Evolutionary conservation across 2,888 invertebrate genomes (phyloP).

Genomic region (Xestia xanthographa): DNA sequence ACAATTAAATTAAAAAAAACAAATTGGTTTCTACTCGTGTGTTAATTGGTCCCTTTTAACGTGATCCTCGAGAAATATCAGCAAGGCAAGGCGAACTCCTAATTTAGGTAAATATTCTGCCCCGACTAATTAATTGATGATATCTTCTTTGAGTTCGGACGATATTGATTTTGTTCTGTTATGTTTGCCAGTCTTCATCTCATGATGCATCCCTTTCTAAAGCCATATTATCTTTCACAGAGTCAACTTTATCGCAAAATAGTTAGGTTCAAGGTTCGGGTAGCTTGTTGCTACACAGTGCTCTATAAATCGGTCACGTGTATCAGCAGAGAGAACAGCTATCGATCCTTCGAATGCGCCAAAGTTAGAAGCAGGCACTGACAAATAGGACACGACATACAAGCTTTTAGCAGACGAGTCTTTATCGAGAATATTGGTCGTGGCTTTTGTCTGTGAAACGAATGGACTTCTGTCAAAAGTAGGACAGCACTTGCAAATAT

Average conservation of each 20-base stretch:
- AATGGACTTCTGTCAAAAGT: slow-evolving; percentile 25
- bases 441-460: slow-evolving; percentile 26
- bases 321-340: background rate
- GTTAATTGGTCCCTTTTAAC: slow-evolving; percentile 4
- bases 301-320: background rate
- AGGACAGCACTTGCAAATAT: slow-evolving; percentile 7
- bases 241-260: background rate
- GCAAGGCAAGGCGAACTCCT: background rate
- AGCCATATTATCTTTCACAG: background rate
- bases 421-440: slow-evolving; percentile 24
- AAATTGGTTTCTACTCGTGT: background rate
- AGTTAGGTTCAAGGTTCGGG: too few species aligned
- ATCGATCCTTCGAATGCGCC: slow-evolving; percentile 44
- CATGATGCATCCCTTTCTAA: background rate
- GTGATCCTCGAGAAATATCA: background rate
- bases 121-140: slow-evolving; percentile 6
- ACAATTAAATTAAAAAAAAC: slow-evolving; percentile 3
- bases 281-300: background rate
- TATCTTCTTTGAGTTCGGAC: background rate
- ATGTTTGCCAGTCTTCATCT: background rate
- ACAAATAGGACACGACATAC: slow-evolving; percentile 50
- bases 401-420: slow-evolving; percentile 57
- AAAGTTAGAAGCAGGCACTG: slow-evolving; percentile 31
- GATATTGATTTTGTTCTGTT: slow-evolving; percentile 9
- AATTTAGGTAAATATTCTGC: slow-evolving; percentile 23